phyloP scores from a whole-genome alignment of 1,140 invertebrate species.

The Lepidurus apus region DNA sequence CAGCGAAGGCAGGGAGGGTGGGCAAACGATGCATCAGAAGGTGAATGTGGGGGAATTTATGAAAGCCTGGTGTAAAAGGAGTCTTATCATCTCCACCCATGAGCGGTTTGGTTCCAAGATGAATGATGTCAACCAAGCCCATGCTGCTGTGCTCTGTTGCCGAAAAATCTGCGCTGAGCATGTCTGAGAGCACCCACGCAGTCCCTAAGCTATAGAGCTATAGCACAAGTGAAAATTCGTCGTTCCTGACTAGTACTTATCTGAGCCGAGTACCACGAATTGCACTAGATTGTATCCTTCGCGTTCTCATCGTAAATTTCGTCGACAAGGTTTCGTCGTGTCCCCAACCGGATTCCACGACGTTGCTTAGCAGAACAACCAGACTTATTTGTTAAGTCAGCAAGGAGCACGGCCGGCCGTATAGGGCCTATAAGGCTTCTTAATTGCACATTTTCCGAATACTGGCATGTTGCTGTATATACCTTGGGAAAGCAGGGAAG shows the following conservation, averaged over 20 bases:
- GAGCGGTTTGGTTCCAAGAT: constrained; percentile 9
- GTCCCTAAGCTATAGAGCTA: no score
- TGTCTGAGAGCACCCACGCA: not conserved
- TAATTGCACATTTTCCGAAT: constrained; percentile 16
- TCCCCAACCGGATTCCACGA: not conserved
- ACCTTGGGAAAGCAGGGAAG: not conserved
- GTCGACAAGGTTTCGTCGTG: no score
- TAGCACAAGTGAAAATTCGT: no score
- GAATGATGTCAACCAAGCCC: not conserved
- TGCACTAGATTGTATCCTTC: no score
- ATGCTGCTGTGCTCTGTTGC: constrained; percentile 1
- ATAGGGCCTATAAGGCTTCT: not conserved
- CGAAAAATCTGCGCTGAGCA: not conserved
- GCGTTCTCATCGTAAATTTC: no score
- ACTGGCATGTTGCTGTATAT: not conserved
- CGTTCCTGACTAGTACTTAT: no score
- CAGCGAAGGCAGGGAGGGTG: not conserved
- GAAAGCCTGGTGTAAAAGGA: constrained; percentile 15
- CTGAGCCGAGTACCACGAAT: no score
- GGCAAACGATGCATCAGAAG: constrained; percentile 11
- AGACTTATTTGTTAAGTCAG: not conserved
- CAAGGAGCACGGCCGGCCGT: not conserved
- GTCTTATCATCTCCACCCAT: constrained; percentile 21
- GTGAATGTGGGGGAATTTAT: not conserved
- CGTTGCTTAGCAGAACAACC: not conserved